Percentiles rank a stretch among this genome's conserved stretches.
These are phyloP conservation scores for Callipepla squamata DNA, from an alignment of 2,113 vertebrate species.

Conservation along the genomic window DNA sequence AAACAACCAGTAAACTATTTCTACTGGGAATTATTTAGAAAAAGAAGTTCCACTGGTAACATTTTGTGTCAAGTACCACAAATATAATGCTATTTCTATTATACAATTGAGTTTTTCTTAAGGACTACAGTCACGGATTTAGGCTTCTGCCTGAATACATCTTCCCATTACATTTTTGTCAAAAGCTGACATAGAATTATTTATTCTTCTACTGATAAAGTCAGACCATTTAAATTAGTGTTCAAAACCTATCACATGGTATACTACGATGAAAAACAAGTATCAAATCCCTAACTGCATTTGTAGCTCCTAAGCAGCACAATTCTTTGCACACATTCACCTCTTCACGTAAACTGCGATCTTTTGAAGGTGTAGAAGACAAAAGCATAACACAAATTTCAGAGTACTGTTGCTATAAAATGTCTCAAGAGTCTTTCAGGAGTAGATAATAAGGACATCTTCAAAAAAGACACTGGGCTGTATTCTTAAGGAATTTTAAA, in stretches of 20 bases:
- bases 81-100: not conserved
- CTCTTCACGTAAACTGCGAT: not conserved
- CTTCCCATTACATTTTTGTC: not conserved
- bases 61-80: not conserved
- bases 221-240: not conserved
- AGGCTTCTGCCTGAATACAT: not conserved
- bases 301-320: not conserved
- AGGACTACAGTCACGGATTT: not conserved
- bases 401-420: not conserved
- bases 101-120: not conserved
- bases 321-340: not conserved
- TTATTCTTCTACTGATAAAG: not conserved
- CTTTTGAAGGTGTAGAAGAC: not conserved
- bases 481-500: not conserved
- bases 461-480: not conserved
- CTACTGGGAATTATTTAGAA: not conserved
- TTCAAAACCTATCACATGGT: not conserved
- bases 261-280: not conserved
- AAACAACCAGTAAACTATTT: conserved; percentile 22
- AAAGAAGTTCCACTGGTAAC: not conserved
- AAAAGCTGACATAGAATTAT: not conserved
- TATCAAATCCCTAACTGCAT: not conserved
- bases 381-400: not conserved
- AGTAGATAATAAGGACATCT: not conserved
- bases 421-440: not conserved